phyloP scores from a whole-genome alignment of 2,888 invertebrate genomes.

The Loripinus fragilis region DNA sequence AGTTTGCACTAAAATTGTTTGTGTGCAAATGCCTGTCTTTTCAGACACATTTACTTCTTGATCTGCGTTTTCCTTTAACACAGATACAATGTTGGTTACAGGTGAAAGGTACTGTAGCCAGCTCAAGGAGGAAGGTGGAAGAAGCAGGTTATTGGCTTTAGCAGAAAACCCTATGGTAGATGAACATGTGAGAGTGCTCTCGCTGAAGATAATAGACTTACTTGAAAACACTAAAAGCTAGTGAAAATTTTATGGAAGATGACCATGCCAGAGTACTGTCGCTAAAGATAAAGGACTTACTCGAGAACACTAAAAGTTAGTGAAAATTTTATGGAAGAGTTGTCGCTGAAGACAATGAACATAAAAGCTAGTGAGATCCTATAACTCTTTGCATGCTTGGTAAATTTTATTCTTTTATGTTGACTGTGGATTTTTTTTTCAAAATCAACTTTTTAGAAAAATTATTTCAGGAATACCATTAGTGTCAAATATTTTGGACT shows the following conservation, averaged over 20 bases:
- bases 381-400: too few species aligned
- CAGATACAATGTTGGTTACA: background rate
- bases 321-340: slow-evolving; percentile 40
- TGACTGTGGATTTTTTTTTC: too few species aligned
- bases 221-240: background rate
- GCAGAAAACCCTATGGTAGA: slow-evolving; percentile 55
- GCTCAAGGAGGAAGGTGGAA: slow-evolving; percentile 87
- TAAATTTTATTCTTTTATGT: too few species aligned
- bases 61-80: background rate
- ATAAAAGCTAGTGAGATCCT: slow-evolving; percentile 10
- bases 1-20: too few species aligned
- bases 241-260: slow-evolving; percentile 34
- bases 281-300: slow-evolving; percentile 59
- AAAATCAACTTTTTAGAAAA: too few species aligned
- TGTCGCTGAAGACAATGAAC: slow-evolving; percentile 62
- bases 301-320: background rate
- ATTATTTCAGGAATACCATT: too few species aligned
- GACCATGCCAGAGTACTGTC: slow-evolving; percentile 58
- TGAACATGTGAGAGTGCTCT: slow-evolving; percentile 55
- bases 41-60: too few species aligned
- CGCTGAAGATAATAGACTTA: slow-evolving; percentile 62
- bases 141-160: slow-evolving; percentile 84
- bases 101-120: slow-evolving; percentile 87
- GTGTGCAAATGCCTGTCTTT: too few species aligned
- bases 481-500: too few species aligned